These are phyloP conservation scores for Tautogolabrus adspersus DNA, from an alignment of 2,113 vertebrate species.

Conservation along the genomic window DNA sequence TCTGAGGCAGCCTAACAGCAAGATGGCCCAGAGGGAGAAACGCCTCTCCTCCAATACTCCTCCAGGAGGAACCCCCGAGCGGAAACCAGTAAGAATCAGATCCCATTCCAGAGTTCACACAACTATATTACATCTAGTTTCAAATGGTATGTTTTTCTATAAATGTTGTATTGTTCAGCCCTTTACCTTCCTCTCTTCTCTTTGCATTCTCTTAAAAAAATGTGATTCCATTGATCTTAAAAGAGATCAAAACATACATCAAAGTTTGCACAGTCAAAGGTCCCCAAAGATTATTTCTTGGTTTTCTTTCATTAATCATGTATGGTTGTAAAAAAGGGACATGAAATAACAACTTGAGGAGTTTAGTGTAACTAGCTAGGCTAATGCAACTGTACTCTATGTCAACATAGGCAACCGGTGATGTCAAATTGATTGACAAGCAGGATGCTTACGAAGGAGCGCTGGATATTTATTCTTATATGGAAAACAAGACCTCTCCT, in stretches of 20 bases:
- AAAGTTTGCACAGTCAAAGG: not conserved
- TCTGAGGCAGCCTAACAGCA: constrained; percentile 98
- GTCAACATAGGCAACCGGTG: constrained; percentile 97
- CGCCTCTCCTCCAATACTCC: constrained; percentile 89
- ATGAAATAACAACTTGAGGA: constrained; percentile 23
- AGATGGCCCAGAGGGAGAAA: constrained; percentile 92
- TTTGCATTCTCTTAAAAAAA: constrained; percentile 10
- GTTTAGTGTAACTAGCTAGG: constrained; percentile 59
- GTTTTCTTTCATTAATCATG: constrained; percentile 5
- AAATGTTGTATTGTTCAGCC: not conserved
- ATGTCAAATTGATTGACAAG: constrained; percentile 97
- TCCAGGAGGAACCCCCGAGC: constrained; percentile 92
- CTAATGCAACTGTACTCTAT: constrained; percentile 94
- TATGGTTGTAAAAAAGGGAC: constrained; percentile 5
- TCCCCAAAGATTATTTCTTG: not conserved
- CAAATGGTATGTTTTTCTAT: not conserved
- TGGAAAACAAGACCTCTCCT: constrained; percentile 68
- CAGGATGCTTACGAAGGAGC: constrained; percentile 87
- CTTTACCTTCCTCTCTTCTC: not conserved
- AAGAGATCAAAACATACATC: not conserved
- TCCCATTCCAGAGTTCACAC: not conserved
- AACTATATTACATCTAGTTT: not conserved
- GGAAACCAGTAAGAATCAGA: constrained; percentile 81
- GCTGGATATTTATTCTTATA: constrained; percentile 83
- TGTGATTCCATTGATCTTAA: not conserved